A percentile compares a stretch with the other conserved stretches of the same genome.
Conservation (phyloP, 2,888 invertebrate genomes). For the Euproctis similis region DNA sequence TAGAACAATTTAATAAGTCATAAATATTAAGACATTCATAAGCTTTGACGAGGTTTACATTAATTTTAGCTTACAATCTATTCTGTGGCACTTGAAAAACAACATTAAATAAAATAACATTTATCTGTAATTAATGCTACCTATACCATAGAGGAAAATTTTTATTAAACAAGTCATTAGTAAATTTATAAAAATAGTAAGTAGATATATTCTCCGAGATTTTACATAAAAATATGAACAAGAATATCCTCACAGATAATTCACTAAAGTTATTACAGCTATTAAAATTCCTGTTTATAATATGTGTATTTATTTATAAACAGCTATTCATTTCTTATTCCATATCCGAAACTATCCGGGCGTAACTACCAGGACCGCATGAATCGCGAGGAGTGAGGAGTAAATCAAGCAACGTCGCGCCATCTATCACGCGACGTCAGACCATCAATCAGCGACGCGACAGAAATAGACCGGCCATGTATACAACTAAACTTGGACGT, state of each 20-base stretch:
- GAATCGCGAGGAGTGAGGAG: conserved; percentile 51
- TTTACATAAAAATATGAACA: neutral
- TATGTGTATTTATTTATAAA: conserved; percentile 21
- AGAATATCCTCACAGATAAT: neutral
- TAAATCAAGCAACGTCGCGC: conserved; percentile 58
- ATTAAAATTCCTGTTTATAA: conserved; percentile 34
- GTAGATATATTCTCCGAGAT: neutral
- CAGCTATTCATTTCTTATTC: conserved; percentile 25
- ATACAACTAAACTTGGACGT: conserved; percentile 40
- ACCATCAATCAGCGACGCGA: conserved; percentile 57
- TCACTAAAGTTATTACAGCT: conserved; percentile 23
- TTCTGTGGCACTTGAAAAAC: too few species aligned
- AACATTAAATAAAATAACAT: too few species aligned
- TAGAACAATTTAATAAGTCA: too few species aligned
- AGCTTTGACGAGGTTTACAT: too few species aligned
- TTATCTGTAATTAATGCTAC: too few species aligned
- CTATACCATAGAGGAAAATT: too few species aligned
- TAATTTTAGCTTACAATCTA: too few species aligned
- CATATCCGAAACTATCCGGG: conserved; percentile 17
- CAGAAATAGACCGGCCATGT: conserved; percentile 55
- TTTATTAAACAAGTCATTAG: too few species aligned
- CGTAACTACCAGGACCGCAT: conserved; percentile 49
- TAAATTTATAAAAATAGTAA: too few species aligned
- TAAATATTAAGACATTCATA: too few species aligned
- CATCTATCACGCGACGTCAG: conserved; percentile 62